Conservation (phyloP, 2,113 vertebrate species). For the Cololabis saira region DNA sequence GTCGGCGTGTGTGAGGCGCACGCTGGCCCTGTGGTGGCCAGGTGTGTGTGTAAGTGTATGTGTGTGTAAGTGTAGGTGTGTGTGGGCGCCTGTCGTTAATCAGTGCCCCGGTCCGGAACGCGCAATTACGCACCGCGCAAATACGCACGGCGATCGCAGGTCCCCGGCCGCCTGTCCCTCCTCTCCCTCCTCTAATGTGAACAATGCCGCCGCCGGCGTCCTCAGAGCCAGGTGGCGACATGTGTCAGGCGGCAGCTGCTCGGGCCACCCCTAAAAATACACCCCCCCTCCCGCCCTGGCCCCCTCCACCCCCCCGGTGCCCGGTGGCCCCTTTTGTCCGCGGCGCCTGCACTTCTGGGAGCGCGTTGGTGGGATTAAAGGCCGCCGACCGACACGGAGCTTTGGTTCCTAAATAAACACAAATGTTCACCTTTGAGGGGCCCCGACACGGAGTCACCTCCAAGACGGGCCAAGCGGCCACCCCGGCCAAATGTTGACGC, state of each 20-base stretch:
- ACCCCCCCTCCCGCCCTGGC: slow-evolving; percentile 48
- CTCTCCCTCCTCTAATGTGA: slow-evolving; percentile 60
- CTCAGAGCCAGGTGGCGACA: slow-evolving; percentile 74
- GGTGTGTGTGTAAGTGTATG: slow-evolving; percentile 73
- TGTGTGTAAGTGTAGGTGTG: slow-evolving; percentile 73
- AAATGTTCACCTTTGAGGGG: slow-evolving; percentile 75
- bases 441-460: slow-evolving; percentile 55
- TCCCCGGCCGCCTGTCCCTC: slow-evolving; percentile 58
- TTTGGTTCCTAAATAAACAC: slow-evolving; percentile 80
- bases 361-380: slow-evolving; percentile 78
- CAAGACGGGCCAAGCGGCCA: slow-evolving; percentile 44
- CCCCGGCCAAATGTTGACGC: slow-evolving; percentile 51
- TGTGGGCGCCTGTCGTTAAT: slow-evolving; percentile 66
- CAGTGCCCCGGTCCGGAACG: slow-evolving; percentile 13
- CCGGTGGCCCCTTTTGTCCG: slow-evolving; percentile 75
- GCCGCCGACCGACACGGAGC: slow-evolving; percentile 60
- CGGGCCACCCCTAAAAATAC: slow-evolving; percentile 78
- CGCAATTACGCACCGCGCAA: not conserved
- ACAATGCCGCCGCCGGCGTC: slow-evolving; percentile 79
- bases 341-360: slow-evolving; percentile 75
- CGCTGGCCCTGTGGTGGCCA: slow-evolving; percentile 68
- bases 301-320: slow-evolving; percentile 45
- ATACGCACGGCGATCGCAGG: slow-evolving; percentile 20
- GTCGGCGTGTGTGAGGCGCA: slow-evolving; percentile 68
- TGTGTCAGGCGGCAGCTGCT: slow-evolving; percentile 80